A percentile compares a stretch with the other conserved stretches of the same genome.
Evolutionary conservation across 2,797 vertebrate species (phyloP).

Genomic region (Rhodeus uyekii): DNA sequence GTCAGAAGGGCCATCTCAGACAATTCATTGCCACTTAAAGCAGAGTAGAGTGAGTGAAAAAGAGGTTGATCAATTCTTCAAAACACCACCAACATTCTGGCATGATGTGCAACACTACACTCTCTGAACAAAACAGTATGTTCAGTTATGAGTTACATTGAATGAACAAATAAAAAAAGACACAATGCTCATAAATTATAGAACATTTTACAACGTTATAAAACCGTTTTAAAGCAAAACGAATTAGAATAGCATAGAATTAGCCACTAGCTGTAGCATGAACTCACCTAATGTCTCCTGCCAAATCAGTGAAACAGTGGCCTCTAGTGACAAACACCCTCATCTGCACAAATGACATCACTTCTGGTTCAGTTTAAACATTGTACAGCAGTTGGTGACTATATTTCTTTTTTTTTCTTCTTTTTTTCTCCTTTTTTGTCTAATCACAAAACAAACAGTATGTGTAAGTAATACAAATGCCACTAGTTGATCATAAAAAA

Average conservation of each 20-base stretch:
- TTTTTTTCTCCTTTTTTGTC: background rate
- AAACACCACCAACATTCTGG: background rate
- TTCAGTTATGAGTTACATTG: background rate
- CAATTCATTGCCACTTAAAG: slow-evolving; percentile 24
- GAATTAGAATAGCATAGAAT: background rate
- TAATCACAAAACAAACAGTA: background rate
- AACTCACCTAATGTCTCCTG: background rate
- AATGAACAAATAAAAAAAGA: background rate
- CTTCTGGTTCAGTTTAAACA: background rate
- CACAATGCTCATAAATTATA: background rate
- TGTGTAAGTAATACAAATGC: background rate
- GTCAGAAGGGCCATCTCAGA: background rate
- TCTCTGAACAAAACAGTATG: background rate
- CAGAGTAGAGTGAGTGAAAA: background rate
- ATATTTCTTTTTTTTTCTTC: background rate
- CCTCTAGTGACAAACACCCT: slow-evolving; percentile 17
- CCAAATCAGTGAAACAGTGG: slow-evolving; percentile 30
- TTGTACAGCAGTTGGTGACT: background rate
- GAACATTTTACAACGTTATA: background rate
- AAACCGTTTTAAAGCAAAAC: background rate
- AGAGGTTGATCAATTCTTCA: background rate
- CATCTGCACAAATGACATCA: background rate
- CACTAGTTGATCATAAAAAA: background rate
- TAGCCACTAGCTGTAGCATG: background rate
- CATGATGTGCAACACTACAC: background rate